Evolutionary conservation across 1,140 invertebrate species (phyloP), one percentile per base, ranked within the genome.

Genomic region (Drosophila parabipectinata): DNA sequence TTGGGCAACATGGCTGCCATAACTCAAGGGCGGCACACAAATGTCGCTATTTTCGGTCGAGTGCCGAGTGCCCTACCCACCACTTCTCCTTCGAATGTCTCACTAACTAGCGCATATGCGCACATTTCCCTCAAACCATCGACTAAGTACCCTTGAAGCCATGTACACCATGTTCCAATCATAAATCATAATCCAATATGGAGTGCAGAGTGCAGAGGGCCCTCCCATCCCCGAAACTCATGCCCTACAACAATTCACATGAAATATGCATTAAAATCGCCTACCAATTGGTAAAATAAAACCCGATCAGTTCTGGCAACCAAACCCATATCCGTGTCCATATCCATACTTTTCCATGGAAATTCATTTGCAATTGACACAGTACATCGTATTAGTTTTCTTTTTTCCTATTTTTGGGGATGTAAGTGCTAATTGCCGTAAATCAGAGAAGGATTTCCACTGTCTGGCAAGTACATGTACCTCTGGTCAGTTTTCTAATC

Each of bases 161-260:
- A 47, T 62, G 54, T 88, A 79, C 79, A 89, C 79, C 79, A 88
- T 88, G 83, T 83, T 74, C 61, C 63, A 83, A 66, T 72, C 84
- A 88, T 88, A 88, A 88, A 88, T 88, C 83, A 88, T 88, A 88
- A 79, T 88, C 79, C 83, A 88, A 88, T 88, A 88, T 88, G 83
- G 83, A 88, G 83, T 88, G 63, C 61, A 44, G 39, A 88, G 83
- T 88, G 63, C 61, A 44, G 32, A 53, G 53, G 39, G 59, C 37
- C 15, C 10, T 10, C 41, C 47, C 57, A 14, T 18, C 45, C 30
- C 9, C 1, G 1, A 1, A 37, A 4, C 34, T 37, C 77, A 79
- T 53, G 75, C 45, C 64, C 66, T 77, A 73, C 73, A 61, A 74
- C 76, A 71, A 83, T 88, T 82, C 66, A 76, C 67, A 87, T 87